Evolutionary conservation across 30 jellyfish, hydroid and myxozoan genomes (phyloP).

Genomic region (Mastigias papua): DNA sequence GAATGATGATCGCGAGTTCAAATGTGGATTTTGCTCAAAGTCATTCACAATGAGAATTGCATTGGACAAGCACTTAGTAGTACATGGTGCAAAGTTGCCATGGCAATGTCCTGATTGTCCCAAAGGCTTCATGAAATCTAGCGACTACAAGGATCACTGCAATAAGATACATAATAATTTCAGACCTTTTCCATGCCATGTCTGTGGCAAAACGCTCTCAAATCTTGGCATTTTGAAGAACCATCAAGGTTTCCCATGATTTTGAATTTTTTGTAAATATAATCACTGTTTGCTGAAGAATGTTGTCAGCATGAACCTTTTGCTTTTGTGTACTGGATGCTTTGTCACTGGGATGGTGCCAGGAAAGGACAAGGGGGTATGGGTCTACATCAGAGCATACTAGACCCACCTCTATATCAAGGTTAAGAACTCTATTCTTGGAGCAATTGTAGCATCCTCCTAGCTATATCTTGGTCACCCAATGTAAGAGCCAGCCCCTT

Average conservation of each 20-base stretch:
- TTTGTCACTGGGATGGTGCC: no score
- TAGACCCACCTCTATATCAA: no score
- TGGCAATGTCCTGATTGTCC: constrained; percentile 78
- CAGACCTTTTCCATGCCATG: constrained; percentile 77
- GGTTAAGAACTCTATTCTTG: no score
- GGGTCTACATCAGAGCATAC: no score
- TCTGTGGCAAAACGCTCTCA: constrained; percentile 78
- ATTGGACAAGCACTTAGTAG: constrained; percentile 66
- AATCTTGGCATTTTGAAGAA: constrained; percentile 68
- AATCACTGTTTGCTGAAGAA: no score
- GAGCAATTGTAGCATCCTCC: no score
- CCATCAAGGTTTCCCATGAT: constrained; percentile 51
- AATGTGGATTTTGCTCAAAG: constrained; percentile 70
- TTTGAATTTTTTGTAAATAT: no score
- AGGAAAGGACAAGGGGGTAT: no score
- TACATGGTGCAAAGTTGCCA: constrained; percentile 79
- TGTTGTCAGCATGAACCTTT: no score
- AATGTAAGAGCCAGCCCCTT: no score
- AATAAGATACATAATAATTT: constrained; percentile 50
- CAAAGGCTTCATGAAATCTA: constrained; percentile 74
- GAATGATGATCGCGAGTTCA: constrained; percentile 55
- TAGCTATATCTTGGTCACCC: no score
- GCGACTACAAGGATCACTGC: constrained; percentile 79
- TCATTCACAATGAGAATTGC: constrained; percentile 69
- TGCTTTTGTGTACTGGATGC: no score